Percentiles rank a stretch among this genome's conserved stretches.
Evolutionary conservation across 2,797 vertebrate species (phyloP).

Genomic region (Anguilla megastoma): DNA sequence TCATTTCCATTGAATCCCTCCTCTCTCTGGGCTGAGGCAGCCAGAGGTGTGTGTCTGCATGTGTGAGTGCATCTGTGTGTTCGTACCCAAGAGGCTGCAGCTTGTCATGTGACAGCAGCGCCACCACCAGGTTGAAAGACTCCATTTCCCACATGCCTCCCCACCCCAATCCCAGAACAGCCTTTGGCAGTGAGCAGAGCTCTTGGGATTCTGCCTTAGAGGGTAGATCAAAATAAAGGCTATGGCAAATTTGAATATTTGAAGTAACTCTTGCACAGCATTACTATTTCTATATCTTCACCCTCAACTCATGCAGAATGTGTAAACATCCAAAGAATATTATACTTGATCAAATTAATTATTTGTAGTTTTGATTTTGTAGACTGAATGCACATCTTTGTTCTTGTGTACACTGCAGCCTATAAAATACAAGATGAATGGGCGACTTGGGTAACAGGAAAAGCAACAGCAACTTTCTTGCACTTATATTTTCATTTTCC

Average conservation of each 20-base stretch:
- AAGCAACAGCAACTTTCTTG: background rate
- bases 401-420: background rate
- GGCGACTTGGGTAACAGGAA: background rate
- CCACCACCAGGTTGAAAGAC: conserved; percentile 23
- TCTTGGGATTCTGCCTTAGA: background rate
- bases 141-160: conserved; percentile 11
- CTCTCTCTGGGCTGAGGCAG: background rate
- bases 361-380: background rate
- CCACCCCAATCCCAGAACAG: background rate
- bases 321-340: background rate
- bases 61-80: no score
- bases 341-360: background rate
- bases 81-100: no score
- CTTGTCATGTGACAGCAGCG: conserved; percentile 24
- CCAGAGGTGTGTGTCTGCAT: background rate
- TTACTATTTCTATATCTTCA: background rate
- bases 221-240: background rate
- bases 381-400: background rate
- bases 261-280: background rate
- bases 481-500: no score
- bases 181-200: background rate
- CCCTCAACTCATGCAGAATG: background rate
- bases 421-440: background rate
- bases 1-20: conserved; percentile 9
- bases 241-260: background rate